A percentile compares a stretch with the other conserved stretches of the same genome.
Conservation (phyloP, 53 echinoderm and acorn worm species). For the Antedon mediterranea region DNA sequence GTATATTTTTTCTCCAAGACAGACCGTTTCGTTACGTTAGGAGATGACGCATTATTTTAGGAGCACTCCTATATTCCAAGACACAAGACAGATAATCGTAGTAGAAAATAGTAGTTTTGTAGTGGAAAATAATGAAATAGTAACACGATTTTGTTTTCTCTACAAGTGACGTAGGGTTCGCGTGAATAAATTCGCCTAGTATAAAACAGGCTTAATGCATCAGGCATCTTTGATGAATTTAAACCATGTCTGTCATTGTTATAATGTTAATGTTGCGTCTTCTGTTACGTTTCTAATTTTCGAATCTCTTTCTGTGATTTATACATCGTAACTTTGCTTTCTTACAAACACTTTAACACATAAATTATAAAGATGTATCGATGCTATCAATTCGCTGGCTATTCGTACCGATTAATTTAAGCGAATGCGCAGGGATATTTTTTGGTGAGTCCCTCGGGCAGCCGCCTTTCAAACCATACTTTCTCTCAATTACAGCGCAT, state of each 20-base stretch:
- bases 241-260: background rate
- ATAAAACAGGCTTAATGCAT: too few relatives aligned
- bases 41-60: too few relatives aligned
- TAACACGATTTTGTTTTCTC: too few relatives aligned
- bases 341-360: background rate
- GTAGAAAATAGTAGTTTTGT: too few relatives aligned
- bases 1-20: too few relatives aligned
- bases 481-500: background rate
- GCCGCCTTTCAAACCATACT: background rate
- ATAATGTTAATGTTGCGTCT: background rate
- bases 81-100: too few relatives aligned
- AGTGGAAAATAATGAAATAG: too few relatives aligned
- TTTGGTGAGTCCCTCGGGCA: background rate
- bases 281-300: background rate
- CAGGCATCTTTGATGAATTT: background rate
- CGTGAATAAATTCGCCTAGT: too few relatives aligned
- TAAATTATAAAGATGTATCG: background rate
- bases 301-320: background rate
- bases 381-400: background rate
- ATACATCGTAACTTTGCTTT: background rate
- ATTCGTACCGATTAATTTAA: background rate
- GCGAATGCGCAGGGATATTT: background rate
- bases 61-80: too few relatives aligned
- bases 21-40: too few relatives aligned
- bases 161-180: too few relatives aligned